A percentile compares a stretch with the other conserved stretches of the same genome.
Evolutionary conservation across 2,888 invertebrate species (phyloP).

Genomic region (Drosophila meridiana): DNA sequence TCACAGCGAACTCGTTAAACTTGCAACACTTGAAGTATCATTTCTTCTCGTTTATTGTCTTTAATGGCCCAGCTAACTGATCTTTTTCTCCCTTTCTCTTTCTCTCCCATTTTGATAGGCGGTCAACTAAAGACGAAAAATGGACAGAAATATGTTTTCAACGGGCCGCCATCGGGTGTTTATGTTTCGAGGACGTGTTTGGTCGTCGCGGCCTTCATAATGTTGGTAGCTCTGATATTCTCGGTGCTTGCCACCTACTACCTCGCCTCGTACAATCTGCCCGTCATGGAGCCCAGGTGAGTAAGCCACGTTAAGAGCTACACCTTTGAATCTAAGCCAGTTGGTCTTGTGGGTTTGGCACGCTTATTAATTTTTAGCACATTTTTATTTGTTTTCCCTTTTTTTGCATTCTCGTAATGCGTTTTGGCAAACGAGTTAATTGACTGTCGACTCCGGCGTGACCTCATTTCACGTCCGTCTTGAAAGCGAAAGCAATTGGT

Average conservation of each 20-base stretch:
- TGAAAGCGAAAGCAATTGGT: constrained; percentile 64
- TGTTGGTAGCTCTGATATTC: constrained; percentile 80
- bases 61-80: constrained; percentile 13
- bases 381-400: background rate
- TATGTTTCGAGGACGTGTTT: constrained; percentile 83
- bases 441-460: constrained; percentile 58
- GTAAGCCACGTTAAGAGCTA: constrained; percentile 44
- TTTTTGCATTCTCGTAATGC: constrained; percentile 54
- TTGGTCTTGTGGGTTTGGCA: constrained; percentile 43
- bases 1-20: constrained; percentile 37
- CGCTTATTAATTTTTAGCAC: constrained; percentile 39
- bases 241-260: constrained; percentile 83
- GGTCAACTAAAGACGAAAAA: constrained; percentile 85
- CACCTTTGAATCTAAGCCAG: constrained; percentile 31
- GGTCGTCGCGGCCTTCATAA: constrained; percentile 75
- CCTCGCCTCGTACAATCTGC: constrained; percentile 70
- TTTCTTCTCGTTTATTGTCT: constrained; percentile 4
- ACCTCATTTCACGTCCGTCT: constrained; percentile 61
- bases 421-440: constrained; percentile 59
- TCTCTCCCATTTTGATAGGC: constrained; percentile 70
- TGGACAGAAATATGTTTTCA: constrained; percentile 85
- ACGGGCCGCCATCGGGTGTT: constrained; percentile 83
- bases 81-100: background rate
- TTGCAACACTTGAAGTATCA: constrained; percentile 19
- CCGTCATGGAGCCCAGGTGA: constrained; percentile 71